These are phyloP conservation scores for Peromyscus maniculatus DNA, from an alignment of 2,113 vertebrate genomes.

Conservation along the genomic window DNA sequence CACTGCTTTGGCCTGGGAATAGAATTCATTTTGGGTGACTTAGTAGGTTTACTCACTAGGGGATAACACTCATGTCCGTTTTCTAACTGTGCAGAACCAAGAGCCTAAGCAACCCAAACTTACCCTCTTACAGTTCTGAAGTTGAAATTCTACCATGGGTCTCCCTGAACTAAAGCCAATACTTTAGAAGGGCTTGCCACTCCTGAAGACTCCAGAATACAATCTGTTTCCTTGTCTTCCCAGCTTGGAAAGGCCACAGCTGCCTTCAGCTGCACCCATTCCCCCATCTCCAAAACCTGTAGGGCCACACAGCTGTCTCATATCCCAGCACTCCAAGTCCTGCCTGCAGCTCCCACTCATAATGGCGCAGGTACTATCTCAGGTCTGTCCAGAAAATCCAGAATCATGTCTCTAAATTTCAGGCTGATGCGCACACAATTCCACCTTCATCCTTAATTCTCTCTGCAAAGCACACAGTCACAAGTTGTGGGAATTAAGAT, in stretches of 20 bases:
- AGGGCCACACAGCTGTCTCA: background rate
- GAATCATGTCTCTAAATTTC: background rate
- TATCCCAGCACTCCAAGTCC: rapidly evolving
- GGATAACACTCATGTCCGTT: rapidly evolving
- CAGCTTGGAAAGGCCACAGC: background rate
- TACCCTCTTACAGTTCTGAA: background rate
- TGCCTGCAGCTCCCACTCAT: no score
- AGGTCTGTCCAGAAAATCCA: background rate
- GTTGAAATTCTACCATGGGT: background rate
- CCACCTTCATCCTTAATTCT: background rate
- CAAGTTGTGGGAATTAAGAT: background rate
- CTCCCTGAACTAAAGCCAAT: background rate
- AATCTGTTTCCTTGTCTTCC: background rate
- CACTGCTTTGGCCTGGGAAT: rapidly evolving
- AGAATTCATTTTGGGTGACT: background rate
- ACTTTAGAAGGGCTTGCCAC: background rate
- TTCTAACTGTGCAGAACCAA: rapidly evolving
- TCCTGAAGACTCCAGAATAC: no score
- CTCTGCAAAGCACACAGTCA: background rate
- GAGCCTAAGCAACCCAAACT: background rate
- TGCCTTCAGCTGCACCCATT: rapidly evolving
- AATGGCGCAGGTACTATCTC: background rate
- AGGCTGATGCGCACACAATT: background rate
- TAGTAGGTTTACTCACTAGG: background rate
- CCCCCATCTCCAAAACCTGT: background rate